These are phyloP conservation scores for Cephus pygmeus DNA, from an alignment of 2,888 invertebrate species.

Conservation along the genomic window DNA sequence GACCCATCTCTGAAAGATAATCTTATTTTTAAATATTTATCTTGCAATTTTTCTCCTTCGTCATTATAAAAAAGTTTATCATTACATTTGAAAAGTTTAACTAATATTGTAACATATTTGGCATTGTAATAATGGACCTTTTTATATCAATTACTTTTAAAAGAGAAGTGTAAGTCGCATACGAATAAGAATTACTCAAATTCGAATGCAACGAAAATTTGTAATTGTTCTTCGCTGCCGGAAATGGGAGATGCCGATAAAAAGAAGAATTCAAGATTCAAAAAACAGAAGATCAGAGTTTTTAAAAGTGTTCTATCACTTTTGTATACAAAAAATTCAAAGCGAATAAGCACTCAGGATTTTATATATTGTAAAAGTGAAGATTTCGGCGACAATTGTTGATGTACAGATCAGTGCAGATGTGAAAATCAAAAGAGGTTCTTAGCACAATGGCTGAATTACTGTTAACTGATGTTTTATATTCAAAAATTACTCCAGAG, in stretches of 20 bases:
- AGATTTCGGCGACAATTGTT: background rate
- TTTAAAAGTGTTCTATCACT: background rate
- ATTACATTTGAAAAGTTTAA: background rate
- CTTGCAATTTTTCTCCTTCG: background rate
- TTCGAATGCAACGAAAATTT: background rate
- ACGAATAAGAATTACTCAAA: background rate
- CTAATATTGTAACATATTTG: background rate
- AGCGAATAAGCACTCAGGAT: background rate
- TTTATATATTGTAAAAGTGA: background rate
- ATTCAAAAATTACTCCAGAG: constrained; percentile 35
- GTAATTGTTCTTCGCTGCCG: background rate
- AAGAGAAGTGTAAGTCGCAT: background rate
- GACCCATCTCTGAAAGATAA: background rate
- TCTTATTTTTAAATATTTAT: background rate
- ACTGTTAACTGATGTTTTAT: constrained; percentile 39
- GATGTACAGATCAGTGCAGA: background rate
- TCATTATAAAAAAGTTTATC: background rate
- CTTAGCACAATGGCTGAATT: constrained; percentile 35
- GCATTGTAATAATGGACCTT: background rate
- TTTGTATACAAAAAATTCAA: background rate
- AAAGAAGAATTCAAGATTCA: background rate
- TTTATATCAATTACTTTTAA: background rate
- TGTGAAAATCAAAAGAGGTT: background rate
- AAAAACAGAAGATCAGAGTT: background rate
- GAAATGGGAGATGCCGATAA: background rate